Conservation (phyloP, 2,797 vertebrate genomes). For the Phyllotis vaccarum region DNA sequence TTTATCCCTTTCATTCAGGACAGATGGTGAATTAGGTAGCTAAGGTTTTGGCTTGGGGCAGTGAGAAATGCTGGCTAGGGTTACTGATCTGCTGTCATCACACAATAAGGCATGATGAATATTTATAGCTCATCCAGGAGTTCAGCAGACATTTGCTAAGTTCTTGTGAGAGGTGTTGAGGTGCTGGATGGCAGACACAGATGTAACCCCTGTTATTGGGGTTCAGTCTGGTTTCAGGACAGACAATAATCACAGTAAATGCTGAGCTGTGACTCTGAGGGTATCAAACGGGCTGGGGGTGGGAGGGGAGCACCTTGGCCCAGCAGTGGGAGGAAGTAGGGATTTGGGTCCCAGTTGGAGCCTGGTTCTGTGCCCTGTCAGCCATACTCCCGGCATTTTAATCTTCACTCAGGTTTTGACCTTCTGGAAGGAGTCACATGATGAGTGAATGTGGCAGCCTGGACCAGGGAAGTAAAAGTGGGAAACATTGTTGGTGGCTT, state of each 20-base stretch:
- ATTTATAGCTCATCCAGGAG: neutral
- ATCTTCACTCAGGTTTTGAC: slow-evolving; percentile 41
- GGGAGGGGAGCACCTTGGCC: rapidly evolving
- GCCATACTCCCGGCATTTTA: neutral
- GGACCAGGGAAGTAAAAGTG: neutral
- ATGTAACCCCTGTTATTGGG: neutral
- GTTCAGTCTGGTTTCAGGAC: neutral
- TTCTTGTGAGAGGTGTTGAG: neutral
- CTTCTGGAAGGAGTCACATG: neutral
- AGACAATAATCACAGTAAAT: neutral
- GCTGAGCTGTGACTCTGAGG: neutral
- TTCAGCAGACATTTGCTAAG: neutral
- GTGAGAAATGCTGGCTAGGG: neutral
- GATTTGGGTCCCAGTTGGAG: neutral
- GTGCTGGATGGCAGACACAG: neutral
- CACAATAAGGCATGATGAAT: neutral
- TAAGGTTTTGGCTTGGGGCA: neutral
- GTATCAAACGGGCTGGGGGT: too few species aligned
- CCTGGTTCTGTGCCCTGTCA: neutral
- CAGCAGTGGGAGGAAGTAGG: neutral
- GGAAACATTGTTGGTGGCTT: neutral
- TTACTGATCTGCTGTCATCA: neutral
- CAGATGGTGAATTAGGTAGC: slow-evolving; percentile 23
- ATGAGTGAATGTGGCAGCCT: rapidly evolving
- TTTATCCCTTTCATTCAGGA: rapidly evolving